Evolutionary conservation across 2,797 vertebrate genomes (phyloP), one percentile per base, ranked within the genome.

Genomic region (Prunella strophiata): DNA sequence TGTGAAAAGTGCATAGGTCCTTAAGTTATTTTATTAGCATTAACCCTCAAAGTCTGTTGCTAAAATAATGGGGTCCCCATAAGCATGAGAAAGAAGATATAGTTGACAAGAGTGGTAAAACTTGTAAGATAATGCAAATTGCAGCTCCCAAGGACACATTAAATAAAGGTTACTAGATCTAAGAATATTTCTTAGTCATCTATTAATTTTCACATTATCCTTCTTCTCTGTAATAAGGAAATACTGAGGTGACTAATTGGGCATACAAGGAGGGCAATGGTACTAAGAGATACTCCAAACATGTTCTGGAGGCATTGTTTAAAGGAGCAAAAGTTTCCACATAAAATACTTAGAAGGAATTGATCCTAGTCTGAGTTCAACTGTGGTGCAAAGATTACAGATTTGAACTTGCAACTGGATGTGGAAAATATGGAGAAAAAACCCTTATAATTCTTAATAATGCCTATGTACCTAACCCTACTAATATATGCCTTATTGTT

Each of bases 81-180:
- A 59, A 85, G 32, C 42, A 75, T 73, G 14, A 57, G 42, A 78
- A 84, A 65, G 57, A 93, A 85, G 30, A 54, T 27, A 20, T 5
- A 18, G 19, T 32, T 91, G 85, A 91, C 66, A 84, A 43, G 75
- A 42, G 57, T 96, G 43, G 34, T 78, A 84, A 91, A 91, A 93
- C 54, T 89, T 96, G 74, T 68, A 93, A 78, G n/a, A 63, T 93
- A 76, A 77, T 93, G n/a, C 38, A 95, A 91, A 89, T 83, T 85
- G 29, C 14, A 48, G 22, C 45, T 96, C 74, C 52, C 54, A 84
- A 92, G 91, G 79, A 89, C 81, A 82, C 23, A 85, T 87, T 92
- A 85, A 90, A 94, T 92, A 86, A 96, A 96, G 88, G 82, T 96
- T 83, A 91, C 68, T 85, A 82, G 43, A 81, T 83, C 40, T 89